Evolutionary conservation across 2,113 vertebrate genomes (phyloP).

Genomic region (Sterrhoptilus dennistouni): DNA sequence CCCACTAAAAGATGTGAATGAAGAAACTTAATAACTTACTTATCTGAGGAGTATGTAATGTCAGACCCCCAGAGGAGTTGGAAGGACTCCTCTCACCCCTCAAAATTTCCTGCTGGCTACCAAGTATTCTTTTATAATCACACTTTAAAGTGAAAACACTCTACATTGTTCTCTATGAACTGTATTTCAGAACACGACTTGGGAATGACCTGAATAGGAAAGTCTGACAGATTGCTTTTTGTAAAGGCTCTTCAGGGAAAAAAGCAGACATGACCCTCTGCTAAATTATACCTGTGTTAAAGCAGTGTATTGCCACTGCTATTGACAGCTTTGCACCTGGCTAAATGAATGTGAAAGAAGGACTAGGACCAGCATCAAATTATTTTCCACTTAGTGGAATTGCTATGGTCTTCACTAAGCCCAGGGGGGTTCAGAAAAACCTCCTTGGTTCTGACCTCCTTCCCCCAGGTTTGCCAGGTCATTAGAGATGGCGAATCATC

Average conservation of each 20-base stretch:
- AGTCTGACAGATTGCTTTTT: slow-evolving; percentile 18
- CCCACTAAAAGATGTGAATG: not conserved
- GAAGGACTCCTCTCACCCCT: not conserved
- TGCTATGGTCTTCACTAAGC: not conserved
- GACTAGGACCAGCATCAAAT: not conserved
- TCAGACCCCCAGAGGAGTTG: slow-evolving; percentile 1
- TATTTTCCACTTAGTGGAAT: not conserved
- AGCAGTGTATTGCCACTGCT: not conserved
- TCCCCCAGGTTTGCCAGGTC: not conserved
- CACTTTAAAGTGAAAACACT: slow-evolving; percentile 6
- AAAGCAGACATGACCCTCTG: not conserved
- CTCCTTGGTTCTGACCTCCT: not conserved
- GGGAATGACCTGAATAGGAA: slow-evolving; percentile 15
- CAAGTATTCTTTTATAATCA: not conserved
- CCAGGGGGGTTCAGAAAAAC: not conserved
- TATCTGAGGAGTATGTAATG: not conserved
- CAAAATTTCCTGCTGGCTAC: not conserved
- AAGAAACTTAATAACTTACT: slow-evolving; percentile 20
- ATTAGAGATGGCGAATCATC: not conserved
- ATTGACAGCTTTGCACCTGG: not conserved
- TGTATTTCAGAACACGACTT: not conserved
- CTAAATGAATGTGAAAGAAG: not conserved
- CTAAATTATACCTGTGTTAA: not conserved
- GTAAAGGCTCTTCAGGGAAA: slow-evolving; percentile 1
- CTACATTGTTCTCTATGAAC: not conserved